Evolutionary conservation across 2,113 vertebrate genomes (phyloP).

Genomic region (Pao palembangensis): DNA sequence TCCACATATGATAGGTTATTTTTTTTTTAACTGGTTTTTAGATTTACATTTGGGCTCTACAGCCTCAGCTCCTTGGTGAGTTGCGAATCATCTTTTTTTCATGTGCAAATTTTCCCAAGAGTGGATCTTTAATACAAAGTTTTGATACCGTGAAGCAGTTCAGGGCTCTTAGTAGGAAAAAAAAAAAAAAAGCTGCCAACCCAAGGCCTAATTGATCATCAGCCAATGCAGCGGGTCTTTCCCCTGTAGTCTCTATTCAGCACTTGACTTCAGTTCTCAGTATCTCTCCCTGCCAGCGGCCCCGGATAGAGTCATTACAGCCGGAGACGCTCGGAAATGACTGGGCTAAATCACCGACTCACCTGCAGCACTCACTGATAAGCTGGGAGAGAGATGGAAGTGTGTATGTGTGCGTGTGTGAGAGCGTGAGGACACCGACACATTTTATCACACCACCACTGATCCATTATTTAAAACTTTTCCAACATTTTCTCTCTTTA

Average conservation of each 20-base stretch:
- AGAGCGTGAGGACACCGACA: slow-evolving; percentile 5
- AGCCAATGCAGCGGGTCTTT: slow-evolving; percentile 35
- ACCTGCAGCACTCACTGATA: slow-evolving; percentile 59
- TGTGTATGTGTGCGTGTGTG: slow-evolving; percentile 6
- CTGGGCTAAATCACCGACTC: slow-evolving; percentile 61
- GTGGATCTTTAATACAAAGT: slow-evolving; percentile 9
- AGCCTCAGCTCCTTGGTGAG: no score
- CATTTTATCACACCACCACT: slow-evolving; percentile 21
- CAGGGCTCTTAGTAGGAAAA: neutral
- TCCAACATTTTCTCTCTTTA: neutral
- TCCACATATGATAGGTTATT: no score
- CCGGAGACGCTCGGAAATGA: slow-evolving; percentile 47
- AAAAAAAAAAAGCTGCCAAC: slow-evolving; percentile 8
- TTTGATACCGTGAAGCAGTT: slow-evolving; percentile 14
- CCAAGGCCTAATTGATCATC: slow-evolving; percentile 45
- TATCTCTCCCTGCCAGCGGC: slow-evolving; percentile 54
- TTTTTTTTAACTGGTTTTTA: no score
- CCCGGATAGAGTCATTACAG: slow-evolving; percentile 49
- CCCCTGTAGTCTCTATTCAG: slow-evolving; percentile 38
- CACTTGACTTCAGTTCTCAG: slow-evolving; percentile 38
- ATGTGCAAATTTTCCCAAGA: slow-evolving; percentile 1
- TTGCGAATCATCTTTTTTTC: neutral
- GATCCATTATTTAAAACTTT: slow-evolving; percentile 11
- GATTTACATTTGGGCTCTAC: no score
- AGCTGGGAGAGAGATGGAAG: slow-evolving; percentile 28